Evolutionary conservation across 2,797 vertebrate genomes (phyloP), one percentile per base, ranked within the genome.

Genomic region (Myripristis murdjan): DNA sequence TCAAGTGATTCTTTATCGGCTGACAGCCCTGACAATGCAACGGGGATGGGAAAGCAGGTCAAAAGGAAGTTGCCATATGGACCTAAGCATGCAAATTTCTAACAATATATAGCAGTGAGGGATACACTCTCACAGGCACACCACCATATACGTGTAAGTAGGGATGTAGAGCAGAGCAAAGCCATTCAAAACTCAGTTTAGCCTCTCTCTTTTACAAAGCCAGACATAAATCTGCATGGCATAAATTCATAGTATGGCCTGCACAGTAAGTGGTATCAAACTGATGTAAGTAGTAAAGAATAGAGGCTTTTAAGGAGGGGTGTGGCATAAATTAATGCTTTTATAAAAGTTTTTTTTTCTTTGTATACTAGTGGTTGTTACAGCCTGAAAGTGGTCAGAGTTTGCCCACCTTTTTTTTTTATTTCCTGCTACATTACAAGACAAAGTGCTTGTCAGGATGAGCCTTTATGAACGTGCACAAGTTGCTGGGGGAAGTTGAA

Each of bases 1-100:
- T 98, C 96, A 97, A 97, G 96, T 96, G 96, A 98, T 97, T 98
- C 96, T 98, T 98, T 97, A 95, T 96, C 96, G 95, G 94, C 84
- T 98, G 97, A 98, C 97, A 97, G 96, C 89, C 95, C 87, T 93
- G 94, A 98, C 97, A 98, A 98, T 97, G 96, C 96, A 89, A 94
- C 89, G 79, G 95, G 95, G 95, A 95, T 95, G 96, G 95, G 95
- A 95, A 97, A 96, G 95, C 96, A 96, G 96, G 97, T 97, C 96
- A 92, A 97, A 97, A 97, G 97, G 96, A 98, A 97, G 95, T 97
- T 92, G 92, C 96, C 97, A 97, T 97, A 97, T 96, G 96, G 96
- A 96, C 95, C 95, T 95, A 93, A 95, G 95, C 96, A 96, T 96
- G 95, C 94, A 95, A 96, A 96, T 97, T 94, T 95, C 75, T 80